Base-by-base conservation (phyloP, 2,888 invertebrate species). In the Caenorhabditis japonica region DNA sequence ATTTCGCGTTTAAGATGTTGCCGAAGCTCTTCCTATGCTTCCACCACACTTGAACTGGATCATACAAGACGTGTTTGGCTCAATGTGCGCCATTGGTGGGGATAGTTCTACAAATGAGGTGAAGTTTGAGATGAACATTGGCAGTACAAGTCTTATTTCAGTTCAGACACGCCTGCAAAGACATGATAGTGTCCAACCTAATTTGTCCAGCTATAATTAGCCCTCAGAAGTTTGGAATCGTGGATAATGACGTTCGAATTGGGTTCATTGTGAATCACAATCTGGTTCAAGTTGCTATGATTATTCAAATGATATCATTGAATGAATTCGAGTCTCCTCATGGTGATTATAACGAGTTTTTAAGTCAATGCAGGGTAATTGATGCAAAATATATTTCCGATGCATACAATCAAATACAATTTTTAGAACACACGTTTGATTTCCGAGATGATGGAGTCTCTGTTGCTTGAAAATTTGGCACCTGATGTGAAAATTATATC, bases 151-250 rank as follows among this genome's bases (percentile, higher is more conserved):
- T 27, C n/a, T 12, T 39, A 51, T 75, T 3, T 58, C 84, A 51
- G 92, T 41, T 73, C 10, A 66, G 60, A n/a, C 73, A 73, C 36
- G 73, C 97, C 82, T 94, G 94, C 87, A 94, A 94, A 0, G 97
- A 99, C 87, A 90, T 99, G 68, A 93, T 97, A 25, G 93, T 97
- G 88, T 94, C 94, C 10, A 92, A 93, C 88, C 95, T 96, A 88
- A 93, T 99, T 70, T 97, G 97, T 86, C 96, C 96, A 2, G 97
- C 96, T 0, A 94, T 99, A 59, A 93, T 95, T 51, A 94, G 94
- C 90, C 97, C 97, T 0, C 97, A 97, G 27, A 76, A 78, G 60
- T 93, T 94, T 88, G 97, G 96, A 15, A 52, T 75, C 0, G 93
- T 97, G 58, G 90, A 90, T 2, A 93, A 93, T 3, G 96, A 96